phyloP scores from a whole-genome alignment of 2,888 invertebrate genomes.

The Heliconius charithonia region DNA sequence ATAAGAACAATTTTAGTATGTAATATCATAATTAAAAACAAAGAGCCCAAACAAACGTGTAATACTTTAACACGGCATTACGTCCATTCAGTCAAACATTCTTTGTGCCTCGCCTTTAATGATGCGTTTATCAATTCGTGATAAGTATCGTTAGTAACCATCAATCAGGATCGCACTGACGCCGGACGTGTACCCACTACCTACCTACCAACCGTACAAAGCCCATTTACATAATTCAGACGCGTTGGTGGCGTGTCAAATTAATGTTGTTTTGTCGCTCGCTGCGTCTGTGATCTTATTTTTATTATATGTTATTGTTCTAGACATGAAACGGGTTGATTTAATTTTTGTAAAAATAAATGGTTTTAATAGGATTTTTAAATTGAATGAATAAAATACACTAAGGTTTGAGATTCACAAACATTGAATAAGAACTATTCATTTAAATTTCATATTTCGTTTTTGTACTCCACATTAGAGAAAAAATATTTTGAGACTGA shows the following conservation, averaged over 20 bases:
- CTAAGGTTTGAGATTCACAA: too few species aligned
- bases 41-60: neutral
- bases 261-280: slow-evolving; percentile 43
- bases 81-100: slow-evolving; percentile 34
- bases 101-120: slow-evolving; percentile 49
- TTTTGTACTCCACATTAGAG: too few species aligned
- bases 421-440: too few species aligned
- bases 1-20: too few species aligned
- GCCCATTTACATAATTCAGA: slow-evolving; percentile 72
- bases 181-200: slow-evolving; percentile 62
- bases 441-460: too few species aligned
- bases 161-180: slow-evolving; percentile 77
- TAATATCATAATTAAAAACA: neutral
- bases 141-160: slow-evolving; percentile 55
- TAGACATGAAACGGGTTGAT: neutral
- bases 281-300: slow-evolving; percentile 28
- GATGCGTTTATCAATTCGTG: slow-evolving; percentile 56
- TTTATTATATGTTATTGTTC: neutral
- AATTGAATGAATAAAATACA: too few species aligned
- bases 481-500: too few species aligned
- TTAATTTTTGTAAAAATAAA: neutral
- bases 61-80: slow-evolving; percentile 45
- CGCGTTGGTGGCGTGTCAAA: slow-evolving; percentile 60
- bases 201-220: slow-evolving; percentile 56
- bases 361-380: too few species aligned